Percentiles rank a stretch among this genome's conserved stretches.
These are phyloP conservation scores for Saccopteryx leptura DNA, from an alignment of 2,113 vertebrate species.

Conservation along the genomic window DNA sequence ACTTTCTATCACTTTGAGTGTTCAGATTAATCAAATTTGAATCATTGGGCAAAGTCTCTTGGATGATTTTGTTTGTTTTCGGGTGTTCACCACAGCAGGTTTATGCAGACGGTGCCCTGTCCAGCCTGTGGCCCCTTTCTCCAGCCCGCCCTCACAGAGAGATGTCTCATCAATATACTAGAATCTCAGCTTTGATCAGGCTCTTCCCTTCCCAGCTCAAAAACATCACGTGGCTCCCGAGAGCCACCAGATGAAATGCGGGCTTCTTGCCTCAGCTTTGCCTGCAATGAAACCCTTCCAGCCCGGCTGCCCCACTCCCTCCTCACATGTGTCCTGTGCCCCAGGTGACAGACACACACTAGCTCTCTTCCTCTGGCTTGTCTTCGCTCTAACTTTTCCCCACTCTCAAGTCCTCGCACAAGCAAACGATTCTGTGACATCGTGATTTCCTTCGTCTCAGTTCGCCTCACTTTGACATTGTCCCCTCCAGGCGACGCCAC, in stretches of 20 bases:
- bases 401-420: neutral
- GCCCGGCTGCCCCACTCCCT: neutral
- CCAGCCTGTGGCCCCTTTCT: neutral
- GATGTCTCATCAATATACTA: neutral
- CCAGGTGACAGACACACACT: fast-evolving
- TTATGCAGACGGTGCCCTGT: neutral
- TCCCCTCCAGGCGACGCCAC: neutral
- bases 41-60: neutral
- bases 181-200: neutral
- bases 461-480: neutral
- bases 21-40: neutral
- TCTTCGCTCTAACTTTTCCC: neutral
- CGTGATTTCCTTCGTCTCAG: neutral
- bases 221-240: neutral
- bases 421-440: neutral
- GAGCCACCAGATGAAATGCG: neutral
- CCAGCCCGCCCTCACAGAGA: neutral
- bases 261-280: neutral
- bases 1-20: neutral
- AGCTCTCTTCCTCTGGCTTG: neutral
- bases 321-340: fast-evolving
- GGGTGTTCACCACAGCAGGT: fast-evolving
- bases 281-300: neutral
- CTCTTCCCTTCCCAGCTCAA: neutral
- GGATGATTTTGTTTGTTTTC: neutral